Conservation (phyloP, 2,113 vertebrate species). For the Pelusios castaneus region DNA sequence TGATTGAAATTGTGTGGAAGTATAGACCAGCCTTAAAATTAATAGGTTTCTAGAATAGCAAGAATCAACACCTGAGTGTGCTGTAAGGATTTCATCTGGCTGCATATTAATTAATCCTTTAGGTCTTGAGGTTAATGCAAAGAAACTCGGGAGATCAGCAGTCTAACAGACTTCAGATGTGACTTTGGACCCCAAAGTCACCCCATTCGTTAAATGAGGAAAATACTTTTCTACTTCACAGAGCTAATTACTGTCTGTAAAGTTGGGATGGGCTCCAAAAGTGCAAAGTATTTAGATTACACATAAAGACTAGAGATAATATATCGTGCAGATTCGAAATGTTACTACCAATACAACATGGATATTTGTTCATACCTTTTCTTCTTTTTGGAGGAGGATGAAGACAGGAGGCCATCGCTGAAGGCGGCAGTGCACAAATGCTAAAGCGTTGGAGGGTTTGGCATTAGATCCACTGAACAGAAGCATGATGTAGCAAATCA, state of each 20-base stretch:
- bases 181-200: background rate
- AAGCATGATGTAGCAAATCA: background rate
- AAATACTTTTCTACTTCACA: background rate
- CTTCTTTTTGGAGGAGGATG: background rate
- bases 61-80: background rate
- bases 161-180: background rate
- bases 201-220: background rate
- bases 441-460: too few species aligned
- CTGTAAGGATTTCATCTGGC: background rate
- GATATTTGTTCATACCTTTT: too few species aligned
- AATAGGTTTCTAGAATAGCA: background rate
- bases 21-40: background rate
- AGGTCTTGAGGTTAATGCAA: background rate
- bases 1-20: too few species aligned
- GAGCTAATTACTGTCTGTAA: background rate
- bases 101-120: constrained; percentile 8
- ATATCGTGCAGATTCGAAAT: background rate
- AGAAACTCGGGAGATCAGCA: background rate
- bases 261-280: background rate
- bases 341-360: background rate
- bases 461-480: background rate
- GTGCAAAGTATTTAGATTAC: background rate
- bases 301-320: background rate
- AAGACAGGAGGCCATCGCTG: background rate
- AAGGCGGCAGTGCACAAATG: background rate